Conservation (phyloP, 2,888 invertebrate genomes). For the Poecilus cupreus region DNA sequence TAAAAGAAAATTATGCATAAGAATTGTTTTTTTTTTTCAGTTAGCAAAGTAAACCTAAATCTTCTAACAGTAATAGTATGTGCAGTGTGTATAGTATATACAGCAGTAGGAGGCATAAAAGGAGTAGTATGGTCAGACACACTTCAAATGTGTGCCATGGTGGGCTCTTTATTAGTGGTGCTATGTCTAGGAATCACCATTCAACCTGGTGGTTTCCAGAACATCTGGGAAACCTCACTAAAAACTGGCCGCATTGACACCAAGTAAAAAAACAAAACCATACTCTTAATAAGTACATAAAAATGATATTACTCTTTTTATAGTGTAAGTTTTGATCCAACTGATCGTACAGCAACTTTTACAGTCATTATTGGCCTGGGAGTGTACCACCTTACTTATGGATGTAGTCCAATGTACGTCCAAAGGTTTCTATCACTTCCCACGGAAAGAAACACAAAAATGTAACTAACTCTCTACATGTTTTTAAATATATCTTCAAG, state of each 20-base stretch:
- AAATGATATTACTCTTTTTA: conserved; percentile 62
- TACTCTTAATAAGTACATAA: conserved; percentile 18
- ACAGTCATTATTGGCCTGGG: conserved; percentile 76
- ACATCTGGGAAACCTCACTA: neutral
- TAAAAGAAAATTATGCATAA: too few relatives aligned
- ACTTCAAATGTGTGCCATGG: conserved; percentile 70
- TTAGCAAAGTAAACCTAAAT: conserved; percentile 79
- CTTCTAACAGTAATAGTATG: conserved; percentile 79
- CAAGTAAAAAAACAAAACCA: neutral
- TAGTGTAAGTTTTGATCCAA: conserved; percentile 77
- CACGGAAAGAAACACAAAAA: conserved; percentile 74
- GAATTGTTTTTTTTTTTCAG: conserved; percentile 72
- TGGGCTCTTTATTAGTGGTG: conserved; percentile 68
- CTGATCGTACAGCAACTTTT: conserved; percentile 77
- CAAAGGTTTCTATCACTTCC: conserved; percentile 78
- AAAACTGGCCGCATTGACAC: neutral
- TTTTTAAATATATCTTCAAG: neutral
- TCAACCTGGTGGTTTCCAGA: conserved; percentile 55
- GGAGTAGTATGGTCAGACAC: conserved; percentile 71
- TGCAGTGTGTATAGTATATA: conserved; percentile 82
- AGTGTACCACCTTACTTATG: conserved; percentile 74
- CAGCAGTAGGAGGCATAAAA: conserved; percentile 75
- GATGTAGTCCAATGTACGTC: conserved; percentile 68
- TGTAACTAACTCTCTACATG: conserved; percentile 65
- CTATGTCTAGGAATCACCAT: conserved; percentile 68